Base-by-base conservation (phyloP, 2,888 invertebrate genomes). In the Microdon myrmicae region DNA sequence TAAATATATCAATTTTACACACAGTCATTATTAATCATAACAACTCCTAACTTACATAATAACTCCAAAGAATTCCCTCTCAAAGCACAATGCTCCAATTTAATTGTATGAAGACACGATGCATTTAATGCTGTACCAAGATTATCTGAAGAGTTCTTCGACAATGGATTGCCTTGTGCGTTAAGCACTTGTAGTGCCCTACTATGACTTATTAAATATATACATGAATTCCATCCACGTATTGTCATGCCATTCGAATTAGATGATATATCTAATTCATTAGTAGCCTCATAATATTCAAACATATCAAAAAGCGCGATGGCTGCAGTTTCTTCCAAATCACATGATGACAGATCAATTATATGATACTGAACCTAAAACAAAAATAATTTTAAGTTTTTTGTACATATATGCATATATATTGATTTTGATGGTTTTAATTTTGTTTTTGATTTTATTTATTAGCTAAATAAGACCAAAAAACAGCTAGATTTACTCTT, bases 231-330 rank as follows among this genome's bases (percentile, higher is more conserved):
- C 93, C 94, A 94, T 6, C 93, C 94, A 28, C 90, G 82, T 32
- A 85, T 82, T 47, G 89, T 89, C 77, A 93, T 90, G 25, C 71
- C 72, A 69, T 84, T 84, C 54, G 86, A 82, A 77, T 92, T 93
- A 39, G 86, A 87, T 20, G 89, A 87, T 67, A 95, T 87, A 75
- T 90, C 88, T 60, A 95, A 79, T 68, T 87, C 84, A 66, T 85
- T 82, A 1, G 90, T 86, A 31, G 93, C 91, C 76, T 94, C 94
- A 78, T 95, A 95, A 78, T 91, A 95, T 76, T 95, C 94, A 66
- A 94, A 84, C 90, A 94, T 94, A 77, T 95, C 94, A 77, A 92
- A 94, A 44, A 95, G 77, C 29, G 92, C 89, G 70, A 90, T 89
- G 28, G 88, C 83, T 55, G 85, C 82, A 82, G 83, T 78, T 70